A percentile compares a stretch with the other conserved stretches of the same genome.
phyloP scores from a whole-genome alignment of 2,797 vertebrate species.

The Chlorospingus flavigularis region DNA sequence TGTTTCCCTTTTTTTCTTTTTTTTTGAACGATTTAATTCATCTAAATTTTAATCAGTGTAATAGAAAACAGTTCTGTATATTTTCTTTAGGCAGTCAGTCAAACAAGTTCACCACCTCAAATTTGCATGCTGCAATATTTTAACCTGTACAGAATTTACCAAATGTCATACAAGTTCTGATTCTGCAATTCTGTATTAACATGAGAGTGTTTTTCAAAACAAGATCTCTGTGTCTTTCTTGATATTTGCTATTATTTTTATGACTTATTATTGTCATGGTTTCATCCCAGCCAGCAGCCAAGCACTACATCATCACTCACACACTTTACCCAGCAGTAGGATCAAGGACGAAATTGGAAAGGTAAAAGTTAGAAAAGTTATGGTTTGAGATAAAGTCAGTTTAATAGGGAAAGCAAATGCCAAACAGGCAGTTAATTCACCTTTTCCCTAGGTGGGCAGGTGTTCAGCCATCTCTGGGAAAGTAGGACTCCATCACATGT shows the following conservation, averaged over 20 bases:
- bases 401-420: not conserved
- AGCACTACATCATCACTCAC: fast-evolving
- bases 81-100: not conserved
- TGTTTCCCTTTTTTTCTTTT: fast-evolving
- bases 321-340: too few species aligned
- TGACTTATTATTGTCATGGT: not conserved
- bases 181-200: not conserved
- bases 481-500: fast-evolving
- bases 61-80: not conserved
- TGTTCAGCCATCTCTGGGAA: not conserved
- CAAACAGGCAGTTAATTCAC: not conserved
- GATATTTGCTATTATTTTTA: not conserved
- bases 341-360: not conserved
- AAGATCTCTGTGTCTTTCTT: not conserved
- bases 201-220: not conserved
- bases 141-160: not conserved
- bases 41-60: not conserved
- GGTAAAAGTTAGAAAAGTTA: not conserved
- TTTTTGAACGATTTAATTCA: not conserved
- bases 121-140: not conserved
- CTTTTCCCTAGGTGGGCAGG: not conserved
- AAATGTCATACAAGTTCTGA: not conserved
- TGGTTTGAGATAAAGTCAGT: not conserved
- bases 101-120: not conserved
- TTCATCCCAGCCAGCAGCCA: not conserved